Evolutionary conservation across 2,797 vertebrate species (phyloP).

Genomic region (Lagorchestes hirsutus): DNA sequence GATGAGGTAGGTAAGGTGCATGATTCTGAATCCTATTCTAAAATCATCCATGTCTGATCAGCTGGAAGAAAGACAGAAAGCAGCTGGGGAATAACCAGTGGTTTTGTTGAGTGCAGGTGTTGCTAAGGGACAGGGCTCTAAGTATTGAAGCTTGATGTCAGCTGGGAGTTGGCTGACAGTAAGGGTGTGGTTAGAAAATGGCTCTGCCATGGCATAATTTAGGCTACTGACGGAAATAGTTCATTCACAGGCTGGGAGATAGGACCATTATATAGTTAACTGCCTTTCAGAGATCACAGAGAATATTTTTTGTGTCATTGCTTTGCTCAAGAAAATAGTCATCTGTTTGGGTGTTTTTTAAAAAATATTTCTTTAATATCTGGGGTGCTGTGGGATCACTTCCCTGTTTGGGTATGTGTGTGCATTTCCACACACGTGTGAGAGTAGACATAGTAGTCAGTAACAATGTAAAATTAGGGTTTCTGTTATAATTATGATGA

Average conservation of each 20-base stretch:
- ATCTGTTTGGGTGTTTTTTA: background rate
- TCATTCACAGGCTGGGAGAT: background rate
- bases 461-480: background rate
- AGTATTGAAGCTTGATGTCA: background rate
- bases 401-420: background rate
- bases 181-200: background rate
- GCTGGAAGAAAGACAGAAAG: background rate
- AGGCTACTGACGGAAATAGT: background rate
- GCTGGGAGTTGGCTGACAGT: background rate
- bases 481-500: background rate
- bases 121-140: conserved; percentile 1
- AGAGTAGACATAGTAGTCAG: background rate
- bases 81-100: background rate
- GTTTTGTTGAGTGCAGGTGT: conserved; percentile 1
- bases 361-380: background rate
- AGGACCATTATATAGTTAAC: background rate
- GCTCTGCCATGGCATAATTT: background rate
- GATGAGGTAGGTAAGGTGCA: background rate
- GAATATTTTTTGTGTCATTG: background rate
- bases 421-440: background rate
- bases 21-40: background rate
- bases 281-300: background rate
- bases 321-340: background rate
- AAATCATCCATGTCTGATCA: background rate
- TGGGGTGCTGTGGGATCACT: background rate